These are phyloP conservation scores for Darevskia nairensis DNA, from an alignment of 2,797 vertebrate species.

Conservation along the genomic window DNA sequence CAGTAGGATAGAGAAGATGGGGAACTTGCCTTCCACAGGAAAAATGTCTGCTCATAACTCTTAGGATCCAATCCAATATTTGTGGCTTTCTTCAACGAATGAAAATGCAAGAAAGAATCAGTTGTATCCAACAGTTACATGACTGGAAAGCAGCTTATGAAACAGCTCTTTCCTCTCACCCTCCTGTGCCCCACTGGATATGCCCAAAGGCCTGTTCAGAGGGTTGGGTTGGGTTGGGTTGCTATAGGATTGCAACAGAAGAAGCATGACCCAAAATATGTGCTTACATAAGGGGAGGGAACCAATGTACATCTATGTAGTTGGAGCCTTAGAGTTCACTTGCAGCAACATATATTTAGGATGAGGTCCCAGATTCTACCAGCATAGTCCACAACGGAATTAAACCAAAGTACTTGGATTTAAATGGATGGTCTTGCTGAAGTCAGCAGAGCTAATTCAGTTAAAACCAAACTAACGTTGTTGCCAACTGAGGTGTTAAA, in stretches of 20 bases:
- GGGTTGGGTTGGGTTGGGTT: not conserved
- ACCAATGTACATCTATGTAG: not conserved
- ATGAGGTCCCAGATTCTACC: not conserved
- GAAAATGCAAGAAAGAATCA: not conserved
- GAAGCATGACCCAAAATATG: not conserved
- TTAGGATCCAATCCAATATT: not conserved
- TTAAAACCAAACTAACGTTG: not conserved
- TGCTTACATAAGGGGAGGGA: not conserved
- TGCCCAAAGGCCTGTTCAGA: no score
- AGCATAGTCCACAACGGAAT: not conserved
- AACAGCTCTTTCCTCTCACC: not conserved
- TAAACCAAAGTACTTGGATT: conserved; percentile 14
- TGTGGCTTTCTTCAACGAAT: not conserved
- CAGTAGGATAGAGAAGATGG: not conserved
- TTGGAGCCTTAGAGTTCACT: not conserved
- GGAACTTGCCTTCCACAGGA: not conserved
- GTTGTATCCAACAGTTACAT: not conserved
- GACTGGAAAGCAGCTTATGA: not conserved
- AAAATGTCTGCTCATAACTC: not conserved
- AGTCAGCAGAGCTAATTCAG: conserved; percentile 9
- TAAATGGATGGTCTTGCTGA: not conserved
- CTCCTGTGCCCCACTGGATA: not conserved
- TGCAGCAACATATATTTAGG: conserved; percentile 5
- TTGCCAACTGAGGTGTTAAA: not conserved
- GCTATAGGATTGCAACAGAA: not conserved